Evolutionary conservation across 2,888 invertebrate genomes (phyloP), one percentile per base, ranked within the genome.

Genomic region (Antheraea assamensis): DNA sequence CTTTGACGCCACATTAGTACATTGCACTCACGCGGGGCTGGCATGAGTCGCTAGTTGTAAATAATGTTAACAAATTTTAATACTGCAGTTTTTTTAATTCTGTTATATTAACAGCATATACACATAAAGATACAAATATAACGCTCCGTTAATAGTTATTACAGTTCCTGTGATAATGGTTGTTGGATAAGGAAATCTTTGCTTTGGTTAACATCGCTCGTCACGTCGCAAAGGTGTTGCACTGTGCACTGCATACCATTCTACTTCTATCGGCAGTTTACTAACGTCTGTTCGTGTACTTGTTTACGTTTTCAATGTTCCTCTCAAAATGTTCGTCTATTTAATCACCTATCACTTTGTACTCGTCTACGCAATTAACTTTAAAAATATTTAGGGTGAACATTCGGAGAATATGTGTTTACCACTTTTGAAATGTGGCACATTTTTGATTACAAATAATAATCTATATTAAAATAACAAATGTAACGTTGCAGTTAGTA

Each of bases 301-400:
- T 87, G 83, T 85, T 86, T 85, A 83, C 79, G 73, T 80, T 79
- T 75, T 76, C 74, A 75, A 75, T 79, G 77, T 81, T 84, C 80
- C 77, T 80, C 79, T 78, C 78, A 82, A 77, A 71, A 74, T 68
- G 55, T 71, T 71, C 71, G 55, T 68, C 55, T 30, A 64, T 74
- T 73, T 74, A 58, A 71, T 71, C 73, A 75, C 74, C 71, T 72
- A 74, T 72, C 71, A 72, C 72, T 74, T 74, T 49, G 74, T 73
- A 64, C 73, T 64, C 73, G 17, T 72, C 35, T 42, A 66, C 31
- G 35, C 61, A 72, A 72, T 75, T 72, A 74, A 66, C 72, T 64
- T 58, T 52, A 42, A 70, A 72, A 68, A 72, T 72, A 74, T 74
- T 75, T 72, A 70, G 70, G n/a, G 73, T 75, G 42, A 58, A 72